Evolutionary conservation across 2,797 vertebrate genomes (phyloP).

Genomic region (Poeciliopsis presidionis): DNA sequence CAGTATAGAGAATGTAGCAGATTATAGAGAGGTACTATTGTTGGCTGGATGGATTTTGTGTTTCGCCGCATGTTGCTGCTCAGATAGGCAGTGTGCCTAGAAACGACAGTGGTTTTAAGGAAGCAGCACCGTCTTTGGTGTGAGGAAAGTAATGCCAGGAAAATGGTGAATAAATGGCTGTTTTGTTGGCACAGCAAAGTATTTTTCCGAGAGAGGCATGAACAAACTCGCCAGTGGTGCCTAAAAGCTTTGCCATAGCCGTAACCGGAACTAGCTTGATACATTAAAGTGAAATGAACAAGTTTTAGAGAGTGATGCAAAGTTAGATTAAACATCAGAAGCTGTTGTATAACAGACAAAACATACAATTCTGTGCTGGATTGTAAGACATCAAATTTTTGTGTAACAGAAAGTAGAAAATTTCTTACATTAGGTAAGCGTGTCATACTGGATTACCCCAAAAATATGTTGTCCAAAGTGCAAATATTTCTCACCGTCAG

Average conservation of each 20-base stretch:
- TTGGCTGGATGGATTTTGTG: constrained; percentile 61
- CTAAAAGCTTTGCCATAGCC: constrained; percentile 12
- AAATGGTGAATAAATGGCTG: constrained; percentile 54
- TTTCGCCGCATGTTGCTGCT: constrained; percentile 55
- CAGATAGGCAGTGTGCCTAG: constrained; percentile 70
- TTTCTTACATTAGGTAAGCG: constrained; percentile 33
- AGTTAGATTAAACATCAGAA: constrained; percentile 1
- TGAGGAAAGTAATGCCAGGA: constrained; percentile 45
- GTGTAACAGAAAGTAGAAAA: constrained; percentile 36
- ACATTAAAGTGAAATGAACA: constrained; percentile 3
- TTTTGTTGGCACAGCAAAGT: constrained; percentile 58
- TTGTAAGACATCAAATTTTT: constrained; percentile 29
- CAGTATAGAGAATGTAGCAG: constrained; percentile 47
- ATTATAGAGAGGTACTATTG: constrained; percentile 50
- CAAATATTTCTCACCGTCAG: constrained; percentile 34
- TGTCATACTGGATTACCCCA: constrained; percentile 45
- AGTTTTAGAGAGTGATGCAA: constrained; percentile 11
- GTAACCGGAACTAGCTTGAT: constrained; percentile 30
- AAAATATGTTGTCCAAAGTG: constrained; percentile 46
- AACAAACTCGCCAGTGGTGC: constrained; percentile 24
- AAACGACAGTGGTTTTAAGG: constrained; percentile 48
- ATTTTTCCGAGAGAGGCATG: constrained; percentile 31
- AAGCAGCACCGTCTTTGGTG: constrained; percentile 48
- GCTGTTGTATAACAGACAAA: not conserved
- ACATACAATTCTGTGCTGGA: constrained; percentile 10